Conservation (phyloP, 2,888 invertebrate genomes). For the Dasypogon diadema region DNA sequence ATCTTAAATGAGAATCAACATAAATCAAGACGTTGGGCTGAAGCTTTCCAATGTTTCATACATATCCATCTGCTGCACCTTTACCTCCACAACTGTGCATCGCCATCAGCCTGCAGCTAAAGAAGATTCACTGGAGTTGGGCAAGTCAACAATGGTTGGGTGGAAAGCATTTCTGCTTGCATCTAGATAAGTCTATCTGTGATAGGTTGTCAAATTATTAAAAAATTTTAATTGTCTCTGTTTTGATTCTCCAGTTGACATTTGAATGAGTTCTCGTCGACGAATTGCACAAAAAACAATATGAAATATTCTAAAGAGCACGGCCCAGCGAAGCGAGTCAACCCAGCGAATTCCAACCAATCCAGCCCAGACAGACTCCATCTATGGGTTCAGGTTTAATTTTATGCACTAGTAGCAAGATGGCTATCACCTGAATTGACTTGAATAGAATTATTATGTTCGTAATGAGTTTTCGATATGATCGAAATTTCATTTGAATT, state of each 20-base stretch:
- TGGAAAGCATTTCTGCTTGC: constrained; percentile 23
- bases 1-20: constrained; percentile 30
- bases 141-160: constrained; percentile 29
- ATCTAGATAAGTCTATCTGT: constrained; percentile 29
- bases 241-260: neutral
- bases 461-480: constrained; percentile 28
- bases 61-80: constrained; percentile 25
- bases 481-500: constrained; percentile 19
- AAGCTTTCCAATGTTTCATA: constrained; percentile 18
- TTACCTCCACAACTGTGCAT: neutral
- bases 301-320: neutral
- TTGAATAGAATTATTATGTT: constrained; percentile 25
- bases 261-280: neutral
- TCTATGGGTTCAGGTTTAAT: constrained; percentile 15
- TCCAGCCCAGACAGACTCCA: neutral
- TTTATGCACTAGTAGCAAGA: constrained; percentile 46
- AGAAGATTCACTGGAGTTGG: constrained; percentile 6
- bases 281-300: neutral
- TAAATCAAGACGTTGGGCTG: constrained; percentile 41
- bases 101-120: neutral
- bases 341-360: neutral
- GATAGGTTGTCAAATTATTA: constrained; percentile 44
- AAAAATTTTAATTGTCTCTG: constrained; percentile 37
- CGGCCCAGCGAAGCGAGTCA: neutral
- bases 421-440: constrained; percentile 25